Evolutionary conservation across 2,113 vertebrate genomes (phyloP), one percentile per base, ranked within the genome.

Genomic region (Budorcas taxicolor): DNA sequence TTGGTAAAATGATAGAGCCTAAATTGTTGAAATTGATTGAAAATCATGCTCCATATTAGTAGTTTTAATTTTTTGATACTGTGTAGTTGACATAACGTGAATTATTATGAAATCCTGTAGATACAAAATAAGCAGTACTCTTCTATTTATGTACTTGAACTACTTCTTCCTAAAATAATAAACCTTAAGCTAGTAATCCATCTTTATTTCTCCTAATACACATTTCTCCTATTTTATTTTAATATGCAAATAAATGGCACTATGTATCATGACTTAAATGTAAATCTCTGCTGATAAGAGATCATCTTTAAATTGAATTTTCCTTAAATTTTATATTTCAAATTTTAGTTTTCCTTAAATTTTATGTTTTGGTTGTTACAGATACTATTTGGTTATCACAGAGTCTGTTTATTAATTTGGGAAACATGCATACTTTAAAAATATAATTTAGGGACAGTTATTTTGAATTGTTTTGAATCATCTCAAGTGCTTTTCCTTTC

Each of bases 401-500:
- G 45, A 14, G 93, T 40, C 45, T 90, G 16, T 53, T 74, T 87
- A 87, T 93, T 94, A 95, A 81, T 95, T 91, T 95, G 43, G 21
- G 6, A 95, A 36, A 15, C 50, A 95, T 96, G 16, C 91, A 74
- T 88, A 92, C 53, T 52, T 90, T 81, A 93, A 94, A 98, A 91
- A 45, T 94, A 62, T 33, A 89, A 86, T 91, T 88, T 67, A 85
- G 45, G 36, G 31, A 91, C 27, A 94, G 55, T 94, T 96, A 94
- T 80, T 93, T 83, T 90, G 43, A 97, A 95, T 97, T 96, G 89
- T 67, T 97, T 96, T 94, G 80, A 94, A 74, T 96, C n/a, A 47
- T 95, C 97, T 95, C 96, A 98, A 97, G 80, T 57, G 12, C 50
- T 45, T 87, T 85, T 92, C 17, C 16, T 83, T 82, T 97, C 71